A percentile compares a stretch with the other conserved stretches of the same genome.
These are phyloP conservation scores for Oryzias javanicus DNA, from an alignment of 2,113 vertebrate species.

Conservation along the genomic window DNA sequence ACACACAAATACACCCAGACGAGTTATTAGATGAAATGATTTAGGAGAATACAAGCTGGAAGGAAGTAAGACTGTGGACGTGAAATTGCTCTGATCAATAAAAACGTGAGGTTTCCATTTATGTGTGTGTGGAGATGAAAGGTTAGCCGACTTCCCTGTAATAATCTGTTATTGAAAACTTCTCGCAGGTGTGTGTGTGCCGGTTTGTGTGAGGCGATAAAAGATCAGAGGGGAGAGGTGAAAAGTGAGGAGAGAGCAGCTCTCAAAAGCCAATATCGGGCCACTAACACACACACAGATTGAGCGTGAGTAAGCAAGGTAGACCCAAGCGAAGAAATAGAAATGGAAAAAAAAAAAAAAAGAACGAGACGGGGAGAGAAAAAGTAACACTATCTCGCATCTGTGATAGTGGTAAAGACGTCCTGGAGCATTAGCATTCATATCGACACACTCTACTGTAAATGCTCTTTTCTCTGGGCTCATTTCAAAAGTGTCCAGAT, in stretches of 20 bases:
- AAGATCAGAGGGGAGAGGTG: conserved; percentile 58
- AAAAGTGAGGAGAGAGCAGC: conserved; percentile 48
- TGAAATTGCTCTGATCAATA: conserved; percentile 52
- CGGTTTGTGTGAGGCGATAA: conserved; percentile 25
- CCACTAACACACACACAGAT: neutral
- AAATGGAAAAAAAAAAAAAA: conserved; percentile 17
- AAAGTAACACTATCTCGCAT: conserved; percentile 36
- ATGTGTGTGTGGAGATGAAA: conserved; percentile 28
- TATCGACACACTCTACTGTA: conserved; percentile 52
- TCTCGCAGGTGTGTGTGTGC: conserved; percentile 10
- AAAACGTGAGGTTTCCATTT: too few relatives aligned
- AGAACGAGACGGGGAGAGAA: neutral
- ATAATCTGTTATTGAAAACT: conserved; percentile 71
- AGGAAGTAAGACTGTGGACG: conserved; percentile 22
- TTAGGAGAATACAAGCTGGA: conserved; percentile 42
- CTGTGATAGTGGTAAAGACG: conserved; percentile 25
- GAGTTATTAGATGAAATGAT: conserved; percentile 59
- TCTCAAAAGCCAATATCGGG: conserved; percentile 49
- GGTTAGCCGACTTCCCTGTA: conserved; percentile 52
- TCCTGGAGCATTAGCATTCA: conserved; percentile 50
- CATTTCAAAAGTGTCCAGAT: conserved; percentile 53
- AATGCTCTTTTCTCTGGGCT: conserved; percentile 51
- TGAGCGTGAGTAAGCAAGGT: conserved; percentile 31
- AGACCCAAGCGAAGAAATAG: conserved; percentile 16
- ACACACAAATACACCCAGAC: conserved; percentile 11